Evolutionary conservation across 1,140 invertebrate species (phyloP), one percentile per base, ranked within the genome.

Genomic region (Radopholus similis): DNA sequence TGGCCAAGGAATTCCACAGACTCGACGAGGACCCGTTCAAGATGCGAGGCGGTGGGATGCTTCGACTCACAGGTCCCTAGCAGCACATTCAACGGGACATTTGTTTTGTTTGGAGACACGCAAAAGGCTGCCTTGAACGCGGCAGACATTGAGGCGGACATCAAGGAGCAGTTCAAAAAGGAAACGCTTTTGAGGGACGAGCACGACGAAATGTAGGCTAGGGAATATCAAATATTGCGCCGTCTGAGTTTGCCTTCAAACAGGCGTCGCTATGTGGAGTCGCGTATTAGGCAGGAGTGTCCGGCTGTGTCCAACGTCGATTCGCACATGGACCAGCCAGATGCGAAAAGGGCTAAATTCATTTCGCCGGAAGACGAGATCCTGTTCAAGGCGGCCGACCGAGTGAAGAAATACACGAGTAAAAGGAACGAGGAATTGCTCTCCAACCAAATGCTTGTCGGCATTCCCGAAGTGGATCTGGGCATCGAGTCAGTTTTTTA

Each of bases 401-500:
- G 73, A 30, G 34, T 81, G 35, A 66, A 68, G 18, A 63, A 53
- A 11, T 80, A 70, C 59, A 47, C 42, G n/a, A 73, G 74, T 47
- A 90, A 92, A 68, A 87, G 86, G 66, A 93, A 90, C 18, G 95
- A 98, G 84, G 96, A 98, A 85, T 97, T 98, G 92, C 88, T 99
- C 72, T 97, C 94, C 5, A 97, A 97, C 87, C 95, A 98, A 87
- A 98, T 99, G 95, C 86, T 99, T 2, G 95, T 92, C 82, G 96
- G 96, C 60, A 99, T 99, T 71, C 96, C 96, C n/a, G 96, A 99
- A 87, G 91, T 99, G 1, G 95, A 99, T 86, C 86, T 99, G 44
- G 96, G 96, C 38, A 95, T 99, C 74, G 93, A 97, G 88, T 90
- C 85, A 71, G 79, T 44, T n/a, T 6, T 23, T 30, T 38, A 35